These are phyloP conservation scores for Protodeltote pygarga DNA, from an alignment of 2,888 invertebrate genomes.

Conservation along the genomic window DNA sequence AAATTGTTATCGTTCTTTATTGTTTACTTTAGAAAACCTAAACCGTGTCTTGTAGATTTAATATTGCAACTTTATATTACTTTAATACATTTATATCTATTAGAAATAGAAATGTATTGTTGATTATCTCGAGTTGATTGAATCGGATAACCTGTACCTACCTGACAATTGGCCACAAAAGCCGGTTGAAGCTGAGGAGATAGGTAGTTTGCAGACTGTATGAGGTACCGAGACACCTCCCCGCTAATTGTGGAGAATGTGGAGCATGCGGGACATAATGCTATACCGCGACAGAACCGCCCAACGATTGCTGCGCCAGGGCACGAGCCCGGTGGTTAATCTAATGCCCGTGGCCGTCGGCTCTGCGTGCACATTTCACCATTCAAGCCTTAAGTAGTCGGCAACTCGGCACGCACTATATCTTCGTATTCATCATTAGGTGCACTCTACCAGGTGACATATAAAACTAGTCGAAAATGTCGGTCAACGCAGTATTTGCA, in stretches of 20 bases:
- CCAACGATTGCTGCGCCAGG: conserved; percentile 47
- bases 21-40: conserved; percentile 26
- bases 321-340: conserved; percentile 52
- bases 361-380: conserved; percentile 57
- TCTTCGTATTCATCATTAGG: conserved; percentile 46
- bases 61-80: conserved; percentile 14
- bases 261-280: conserved; percentile 79
- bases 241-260: conserved; percentile 67
- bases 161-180: conserved; percentile 11
- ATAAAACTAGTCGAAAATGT: conserved; percentile 38
- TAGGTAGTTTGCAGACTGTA: conserved; percentile 33
- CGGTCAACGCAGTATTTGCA: conserved; percentile 5
- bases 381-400: conserved; percentile 56
- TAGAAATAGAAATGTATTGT: neutral
- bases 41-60: conserved; percentile 27
- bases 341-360: conserved; percentile 59
- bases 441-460: conserved; percentile 56
- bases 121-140: conserved; percentile 8
- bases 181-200: conserved; percentile 30
- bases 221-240: conserved; percentile 47
- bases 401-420: conserved; percentile 63
- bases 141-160: conserved; percentile 6
- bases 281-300: conserved; percentile 51
- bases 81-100: neutral
- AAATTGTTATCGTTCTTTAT: conserved; percentile 34